A percentile compares a stretch with the other conserved stretches of the same genome.
These are phyloP conservation scores for Conopomorpha cramerella DNA, from an alignment of 1,140 invertebrate genomes.

Conservation along the genomic window DNA sequence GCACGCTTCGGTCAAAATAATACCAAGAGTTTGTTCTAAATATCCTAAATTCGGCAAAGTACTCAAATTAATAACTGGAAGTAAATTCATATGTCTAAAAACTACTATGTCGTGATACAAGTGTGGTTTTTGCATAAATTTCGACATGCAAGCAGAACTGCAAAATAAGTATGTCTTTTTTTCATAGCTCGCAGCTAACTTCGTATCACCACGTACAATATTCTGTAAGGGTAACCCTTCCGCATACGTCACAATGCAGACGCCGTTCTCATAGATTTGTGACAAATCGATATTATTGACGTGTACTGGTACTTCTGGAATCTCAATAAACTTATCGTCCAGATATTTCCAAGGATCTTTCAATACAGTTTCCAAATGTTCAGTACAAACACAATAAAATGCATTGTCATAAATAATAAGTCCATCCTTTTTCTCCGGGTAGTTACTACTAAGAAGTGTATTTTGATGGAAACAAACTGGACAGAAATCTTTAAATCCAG, in stretches of 20 bases:
- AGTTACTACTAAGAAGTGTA: conserved; percentile 30
- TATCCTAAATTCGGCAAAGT: conserved; percentile 60
- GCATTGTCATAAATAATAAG: conserved; percentile 53
- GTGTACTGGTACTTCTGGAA: conserved; percentile 56
- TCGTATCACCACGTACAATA: conserved; percentile 36
- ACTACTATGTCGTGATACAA: conserved; percentile 47
- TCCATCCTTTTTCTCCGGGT: conserved; percentile 53
- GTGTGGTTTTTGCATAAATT: conserved; percentile 49
- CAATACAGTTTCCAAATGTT: conserved; percentile 50
- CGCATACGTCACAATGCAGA: conserved; percentile 64
- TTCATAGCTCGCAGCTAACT: conserved; percentile 42
- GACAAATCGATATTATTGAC: conserved; percentile 31
- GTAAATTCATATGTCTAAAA: conserved; percentile 29
- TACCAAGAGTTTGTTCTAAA: conserved; percentile 62
- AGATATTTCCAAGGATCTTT: conserved; percentile 38
- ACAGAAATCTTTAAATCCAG: conserved; percentile 57
- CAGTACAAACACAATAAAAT: conserved; percentile 63
- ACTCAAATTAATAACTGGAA: conserved; percentile 39
- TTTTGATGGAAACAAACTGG: conserved; percentile 58
- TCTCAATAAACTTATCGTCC: conserved; percentile 15
- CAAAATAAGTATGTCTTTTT: conserved; percentile 62
- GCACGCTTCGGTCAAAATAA: conserved; percentile 52
- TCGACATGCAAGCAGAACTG: conserved; percentile 40
- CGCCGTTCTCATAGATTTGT: conserved; percentile 50
- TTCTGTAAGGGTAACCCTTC: conserved; percentile 47